Conservation (phyloP, 2,888 invertebrate genomes). For the Platycheirus albimanus region DNA sequence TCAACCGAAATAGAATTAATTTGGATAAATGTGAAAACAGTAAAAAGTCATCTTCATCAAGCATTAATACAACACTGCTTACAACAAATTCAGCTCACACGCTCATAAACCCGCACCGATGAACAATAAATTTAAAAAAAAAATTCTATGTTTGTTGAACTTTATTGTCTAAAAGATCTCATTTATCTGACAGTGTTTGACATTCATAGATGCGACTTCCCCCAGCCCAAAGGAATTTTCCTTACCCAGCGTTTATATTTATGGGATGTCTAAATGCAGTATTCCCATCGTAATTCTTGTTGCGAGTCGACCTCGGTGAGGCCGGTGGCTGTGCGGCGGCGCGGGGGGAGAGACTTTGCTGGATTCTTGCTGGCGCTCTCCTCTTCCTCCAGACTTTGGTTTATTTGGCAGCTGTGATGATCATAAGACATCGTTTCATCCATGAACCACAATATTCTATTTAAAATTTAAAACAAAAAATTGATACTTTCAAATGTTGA, state of each 20-base stretch:
- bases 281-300: slow-evolving; percentile 74
- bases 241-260: slow-evolving; percentile 63
- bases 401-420: slow-evolving; percentile 70
- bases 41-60: not conserved
- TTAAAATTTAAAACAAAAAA: slow-evolving; percentile 31
- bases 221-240: slow-evolving; percentile 49
- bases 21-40: not conserved
- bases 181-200: slow-evolving; percentile 72
- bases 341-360: slow-evolving; percentile 12
- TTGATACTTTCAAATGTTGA: not conserved
- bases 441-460: too few relatives aligned
- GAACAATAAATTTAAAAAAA: slow-evolving; percentile 66
- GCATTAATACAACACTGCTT: not conserved
- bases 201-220: slow-evolving; percentile 68
- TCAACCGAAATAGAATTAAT: not conserved
- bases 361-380: slow-evolving; percentile 17
- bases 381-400: slow-evolving; percentile 52
- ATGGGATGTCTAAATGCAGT: slow-evolving; percentile 70
- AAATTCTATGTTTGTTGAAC: slow-evolving; percentile 69
- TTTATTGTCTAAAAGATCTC: slow-evolving; percentile 74
- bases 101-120: slow-evolving; percentile 61
- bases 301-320: slow-evolving; percentile 47
- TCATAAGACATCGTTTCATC: slow-evolving; percentile 47
- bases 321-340: too few relatives aligned
- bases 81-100: slow-evolving; percentile 72